Evolutionary conservation across 2,888 invertebrate genomes (phyloP), one percentile per base, ranked within the genome.

Genomic region (Lasius fuliginosus): DNA sequence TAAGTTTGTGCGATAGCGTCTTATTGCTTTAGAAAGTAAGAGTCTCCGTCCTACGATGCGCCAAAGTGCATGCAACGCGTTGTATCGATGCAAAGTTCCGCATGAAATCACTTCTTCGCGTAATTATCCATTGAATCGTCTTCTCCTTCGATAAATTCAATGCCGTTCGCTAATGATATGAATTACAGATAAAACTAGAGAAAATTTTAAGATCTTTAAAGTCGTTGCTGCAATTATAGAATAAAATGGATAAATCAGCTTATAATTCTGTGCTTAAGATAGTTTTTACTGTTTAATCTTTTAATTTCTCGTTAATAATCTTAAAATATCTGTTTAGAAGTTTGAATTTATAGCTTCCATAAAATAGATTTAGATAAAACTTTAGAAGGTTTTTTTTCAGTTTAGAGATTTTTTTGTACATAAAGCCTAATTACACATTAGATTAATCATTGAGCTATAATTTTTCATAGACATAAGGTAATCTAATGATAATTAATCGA

Each of bases 11-110:
- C 81, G 83, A 79, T 81, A 73, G 46, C 46, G 65, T 64, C 73
- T 84, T 91, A 89, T 88, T 87, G 88, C 86, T 90, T 91, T 92
- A 90, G 92, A 92, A 92, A 92, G 92, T 90, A 92, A 92, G 88
- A 92, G 92, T 91, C 85, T 67, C 81, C 84, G 85, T 85, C 83
- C 85, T 86, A 84, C 82, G 82, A 73, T 84, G 71, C 64, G 62
- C 58, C 79, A 79, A 23, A 56, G 65, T 46, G 33, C 84, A 67
- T 64, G 88, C 82, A 62, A 85, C 53, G 74, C 67, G 75, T 82
- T 64, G 56, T 67, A 23, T 15, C 82, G 62, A 64, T 53, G 30
- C 36, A 40, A 56, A 71, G 33, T 42, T 83, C 56, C 53, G 46
- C 82, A 81, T 30, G 46, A 76, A 83, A 81, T 49, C n/a, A 27